Conservation (phyloP, 2,113 vertebrate genomes). For the Amphiprion ocellaris region DNA sequence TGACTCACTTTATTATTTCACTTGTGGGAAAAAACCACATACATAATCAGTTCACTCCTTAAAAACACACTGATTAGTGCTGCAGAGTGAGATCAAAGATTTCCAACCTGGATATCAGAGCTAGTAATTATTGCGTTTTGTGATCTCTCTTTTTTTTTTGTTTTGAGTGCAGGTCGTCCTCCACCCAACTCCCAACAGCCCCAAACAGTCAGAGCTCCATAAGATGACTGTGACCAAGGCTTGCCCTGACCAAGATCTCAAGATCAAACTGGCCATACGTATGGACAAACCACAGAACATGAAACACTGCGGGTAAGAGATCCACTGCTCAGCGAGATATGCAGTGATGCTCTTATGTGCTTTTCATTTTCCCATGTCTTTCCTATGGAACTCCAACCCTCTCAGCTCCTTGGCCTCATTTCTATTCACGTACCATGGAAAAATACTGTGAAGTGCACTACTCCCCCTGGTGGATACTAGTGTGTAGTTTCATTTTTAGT, state of each 20-base stretch:
- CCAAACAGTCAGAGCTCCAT: slow-evolving; percentile 97
- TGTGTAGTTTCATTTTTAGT: slow-evolving; percentile 28
- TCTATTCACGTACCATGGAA: slow-evolving; percentile 71
- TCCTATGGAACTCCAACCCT: slow-evolving; percentile 48
- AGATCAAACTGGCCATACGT: slow-evolving; percentile 97
- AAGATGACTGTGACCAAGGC: slow-evolving; percentile 99
- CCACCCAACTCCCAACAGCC: slow-evolving; percentile 97
- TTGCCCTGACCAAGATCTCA: slow-evolving; percentile 96
- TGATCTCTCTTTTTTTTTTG: slow-evolving; percentile 14
- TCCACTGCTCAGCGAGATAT: not conserved
- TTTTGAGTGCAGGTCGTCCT: slow-evolving; percentile 89
- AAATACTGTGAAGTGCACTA: slow-evolving; percentile 71
- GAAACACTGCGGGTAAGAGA: slow-evolving; percentile 97
- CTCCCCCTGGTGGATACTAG: slow-evolving; percentile 75
- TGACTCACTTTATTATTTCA: slow-evolving; percentile 61
- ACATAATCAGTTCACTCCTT: slow-evolving; percentile 29
- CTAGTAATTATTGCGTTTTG: not conserved
- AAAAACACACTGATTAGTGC: slow-evolving; percentile 46
- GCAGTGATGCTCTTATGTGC: slow-evolving; percentile 23
- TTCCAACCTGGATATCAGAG: not conserved
- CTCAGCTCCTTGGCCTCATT: slow-evolving; percentile 79
- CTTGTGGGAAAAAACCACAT: slow-evolving; percentile 21
- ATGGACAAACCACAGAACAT: slow-evolving; percentile 99
- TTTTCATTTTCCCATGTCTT: slow-evolving; percentile 47
- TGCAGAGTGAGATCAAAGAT: slow-evolving; percentile 49